Base-by-base conservation (phyloP, 2,888 invertebrate species). In the Cetonia aurata region DNA sequence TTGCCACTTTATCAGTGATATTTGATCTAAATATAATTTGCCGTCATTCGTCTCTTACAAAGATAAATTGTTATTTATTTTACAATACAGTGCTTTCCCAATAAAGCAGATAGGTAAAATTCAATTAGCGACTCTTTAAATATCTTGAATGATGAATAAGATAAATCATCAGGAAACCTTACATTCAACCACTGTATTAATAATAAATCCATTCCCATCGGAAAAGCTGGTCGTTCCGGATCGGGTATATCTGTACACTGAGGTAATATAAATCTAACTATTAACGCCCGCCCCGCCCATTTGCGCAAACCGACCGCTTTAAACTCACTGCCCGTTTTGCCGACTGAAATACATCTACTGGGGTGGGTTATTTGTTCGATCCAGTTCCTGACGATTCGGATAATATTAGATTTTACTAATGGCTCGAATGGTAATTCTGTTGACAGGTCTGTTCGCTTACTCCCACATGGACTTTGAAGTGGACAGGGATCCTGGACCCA, bases 381-480 rank as follows among this genome's bases (percentile, higher is more conserved):
- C 19, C 25, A 19, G 10, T 52, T 33, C 66, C 25, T 25, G 12
- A 53, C 50, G 52, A 52, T 4, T 15, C 37, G 12, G 19, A 25
- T 31, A 62, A 62, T 48, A 62, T 62, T 62, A 48, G 48, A 62
- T 62, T 62, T 46, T 62, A 13, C 62, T 62, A 62, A 62, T 62
- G 62, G 62, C 31, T 15, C 31, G 31, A 46, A 31, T 62, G 46
- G 62, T 62, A 62, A 62, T 62, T 71, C 53, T 75, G 70, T 74
- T 74, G 73, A 52, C 82, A 93, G 93, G 93, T 77, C 83, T 93
- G 74, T 93, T 93, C 81, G 89, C 92, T 75, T 92, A 92, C 80
- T 92, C 92, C 17, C 93, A 93, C 82, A 91, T 93, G 92, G 92
- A 92, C 79, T 93, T 93, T 80, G 92, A 93, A 76, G 91, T 90